These are phyloP conservation scores for Folsomia manolachei DNA, from an alignment of 2,888 invertebrate genomes.

Conservation along the genomic window DNA sequence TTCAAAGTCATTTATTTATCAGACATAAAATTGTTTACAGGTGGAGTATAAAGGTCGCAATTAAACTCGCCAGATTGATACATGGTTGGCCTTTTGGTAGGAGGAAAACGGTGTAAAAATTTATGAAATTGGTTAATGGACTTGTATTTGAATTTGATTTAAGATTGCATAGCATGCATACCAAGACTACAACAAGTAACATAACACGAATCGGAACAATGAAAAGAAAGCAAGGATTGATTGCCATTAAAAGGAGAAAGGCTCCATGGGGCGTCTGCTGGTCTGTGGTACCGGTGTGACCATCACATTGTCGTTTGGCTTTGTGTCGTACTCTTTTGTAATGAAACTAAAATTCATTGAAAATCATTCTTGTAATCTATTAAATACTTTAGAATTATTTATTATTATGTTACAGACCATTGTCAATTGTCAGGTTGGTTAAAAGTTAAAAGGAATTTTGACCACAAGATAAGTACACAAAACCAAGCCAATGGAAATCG, in stretches of 20 bases:
- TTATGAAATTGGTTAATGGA: too few relatives aligned
- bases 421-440: not conserved
- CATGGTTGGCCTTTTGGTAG: too few relatives aligned
- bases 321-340: not conserved
- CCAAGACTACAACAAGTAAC: not conserved
- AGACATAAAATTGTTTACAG: too few relatives aligned
- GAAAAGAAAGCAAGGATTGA: constrained; percentile 19
- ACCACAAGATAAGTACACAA: too few relatives aligned
- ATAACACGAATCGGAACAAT: not conserved
- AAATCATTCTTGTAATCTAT: constrained; percentile 13
- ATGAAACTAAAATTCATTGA: constrained; percentile 10
- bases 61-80: too few relatives aligned
- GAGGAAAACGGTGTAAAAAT: too few relatives aligned
- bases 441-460: too few relatives aligned
- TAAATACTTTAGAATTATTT: constrained; percentile 8
- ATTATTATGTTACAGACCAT: not conserved
- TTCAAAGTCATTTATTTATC: too few relatives aligned
- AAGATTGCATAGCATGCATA: not conserved
- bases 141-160: not conserved
- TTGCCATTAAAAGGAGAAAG: constrained; percentile 15
- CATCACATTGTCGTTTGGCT: too few relatives aligned
- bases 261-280: not conserved
- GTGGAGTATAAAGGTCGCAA: too few relatives aligned
- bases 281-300: too few relatives aligned
- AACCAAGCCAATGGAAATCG: too few relatives aligned